Evolutionary conservation across 2,797 vertebrate genomes (phyloP), one percentile per base, ranked within the genome.

Genomic region (Etheostoma nigrum): DNA sequence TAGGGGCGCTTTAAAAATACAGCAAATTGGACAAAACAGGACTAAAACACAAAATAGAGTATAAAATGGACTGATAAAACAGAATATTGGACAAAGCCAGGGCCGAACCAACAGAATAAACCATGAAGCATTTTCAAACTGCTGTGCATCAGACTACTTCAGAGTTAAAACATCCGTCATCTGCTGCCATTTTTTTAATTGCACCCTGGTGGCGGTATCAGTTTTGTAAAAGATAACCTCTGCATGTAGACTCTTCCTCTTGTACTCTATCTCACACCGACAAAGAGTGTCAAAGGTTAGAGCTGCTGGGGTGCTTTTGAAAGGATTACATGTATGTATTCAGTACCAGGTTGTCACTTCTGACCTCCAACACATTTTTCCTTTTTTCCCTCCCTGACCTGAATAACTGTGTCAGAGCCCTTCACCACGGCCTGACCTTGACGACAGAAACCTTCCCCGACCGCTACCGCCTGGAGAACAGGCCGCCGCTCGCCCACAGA

Each of bases 291-390:
- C 53, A 68, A 42, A 78, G 79, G 68, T 76, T 71, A 12, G 33
- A 33, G 48, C 73, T 49, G 60, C 61, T 54, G 65, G 21, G 66
- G 58, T 45, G 63, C 62, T 72, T 66, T 48, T 60, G 67, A 58
- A 77, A 75, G 75, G 70, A 86, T 85, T 68, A 75, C 74, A 75
- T 44, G 84, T 75, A 61, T 67, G 78, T 67, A 91, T 87, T 87
- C 76, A 73, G 78, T 63, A 47, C n/a, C 51, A 36, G 82, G 45
- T 74, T 74, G 81, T 88, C 79, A 81, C 84, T 82, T 73, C 62
- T 91, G 84, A 91, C 89, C 88, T 86, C 83, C 74, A 83, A 44
- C 86, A 79, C 80, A 83, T 10, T 3, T 5, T 30, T 52, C 55
- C 44, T 45, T 66, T 16, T 58, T 18, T 36, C 6, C 6, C 53